These are phyloP conservation scores for Drosophila subpulchrella DNA, from an alignment of 1,140 invertebrate genomes.

Conservation along the genomic window DNA sequence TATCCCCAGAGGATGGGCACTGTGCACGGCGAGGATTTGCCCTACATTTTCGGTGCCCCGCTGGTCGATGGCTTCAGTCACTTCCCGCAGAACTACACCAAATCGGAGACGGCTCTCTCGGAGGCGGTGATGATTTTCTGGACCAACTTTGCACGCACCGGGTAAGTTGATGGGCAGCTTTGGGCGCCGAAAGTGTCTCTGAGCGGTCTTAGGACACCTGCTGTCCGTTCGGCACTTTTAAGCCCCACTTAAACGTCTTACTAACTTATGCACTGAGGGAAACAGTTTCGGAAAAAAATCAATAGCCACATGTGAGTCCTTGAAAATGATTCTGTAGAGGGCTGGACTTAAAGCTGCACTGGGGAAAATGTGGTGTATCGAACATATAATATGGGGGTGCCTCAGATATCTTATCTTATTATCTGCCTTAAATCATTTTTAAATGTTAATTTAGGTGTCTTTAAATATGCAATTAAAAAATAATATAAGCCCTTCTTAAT, in stretches of 20 bases:
- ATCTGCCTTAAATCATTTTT: too few species aligned
- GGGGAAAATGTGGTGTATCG: too few species aligned
- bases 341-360: too few species aligned
- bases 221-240: slow-evolving; percentile 31
- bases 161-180: slow-evolving; percentile 89
- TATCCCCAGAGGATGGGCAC: slow-evolving; percentile 95
- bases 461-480: too few species aligned
- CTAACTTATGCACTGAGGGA: slow-evolving; percentile 21
- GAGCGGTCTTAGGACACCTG: slow-evolving; percentile 51
- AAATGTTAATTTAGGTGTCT: too few species aligned
- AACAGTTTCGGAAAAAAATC: not conserved
- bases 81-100: slow-evolving; percentile 95
- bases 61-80: slow-evolving; percentile 92
- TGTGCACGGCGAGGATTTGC: slow-evolving; percentile 96
- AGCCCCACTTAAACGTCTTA: slow-evolving; percentile 29
- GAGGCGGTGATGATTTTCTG: slow-evolving; percentile 97
- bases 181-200: slow-evolving; percentile 20
- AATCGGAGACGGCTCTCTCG: slow-evolving; percentile 93
- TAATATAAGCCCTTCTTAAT: too few species aligned
- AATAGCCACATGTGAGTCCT: not conserved
- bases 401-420: too few species aligned
- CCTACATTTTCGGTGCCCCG: slow-evolving; percentile 94
- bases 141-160: slow-evolving; percentile 98
- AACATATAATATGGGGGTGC: too few species aligned
- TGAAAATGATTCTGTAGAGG: not conserved